These are phyloP conservation scores for Meteorus colon DNA, from an alignment of 2,888 invertebrate species.

Conservation along the genomic window DNA sequence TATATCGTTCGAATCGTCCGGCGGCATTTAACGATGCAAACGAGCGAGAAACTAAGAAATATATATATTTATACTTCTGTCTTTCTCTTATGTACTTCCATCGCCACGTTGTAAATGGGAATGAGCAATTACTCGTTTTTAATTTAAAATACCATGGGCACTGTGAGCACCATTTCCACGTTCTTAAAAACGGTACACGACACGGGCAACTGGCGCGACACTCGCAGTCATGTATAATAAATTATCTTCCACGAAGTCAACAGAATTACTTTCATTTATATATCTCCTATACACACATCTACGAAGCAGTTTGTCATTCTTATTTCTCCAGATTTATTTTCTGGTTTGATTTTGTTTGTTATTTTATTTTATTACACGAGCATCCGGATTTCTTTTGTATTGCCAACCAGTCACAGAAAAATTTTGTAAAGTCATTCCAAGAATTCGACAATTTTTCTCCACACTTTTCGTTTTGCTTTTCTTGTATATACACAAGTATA, in stretches of 20 bases:
- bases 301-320: conserved; percentile 1
- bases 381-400: conserved; percentile 12
- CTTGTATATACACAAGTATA: conserved; percentile 16
- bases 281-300: neutral
- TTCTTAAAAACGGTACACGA: conserved; percentile 10
- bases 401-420: neutral
- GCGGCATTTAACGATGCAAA: conserved; percentile 44
- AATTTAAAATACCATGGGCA: conserved; percentile 34
- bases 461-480: conserved; percentile 20
- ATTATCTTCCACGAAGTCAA: conserved; percentile 14
- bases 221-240: conserved; percentile 10
- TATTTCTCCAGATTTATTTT: neutral
- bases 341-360: neutral
- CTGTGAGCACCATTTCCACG: neutral
- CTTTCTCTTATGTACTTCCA: neutral
- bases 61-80: neutral
- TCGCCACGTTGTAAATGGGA: conserved; percentile 31
- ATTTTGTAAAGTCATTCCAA: conserved; percentile 15
- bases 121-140: conserved; percentile 46
- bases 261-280: conserved; percentile 6
- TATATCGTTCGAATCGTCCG: conserved; percentile 41
- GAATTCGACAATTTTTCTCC: conserved; percentile 34
- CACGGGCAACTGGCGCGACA: neutral
- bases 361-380: conserved; percentile 15
- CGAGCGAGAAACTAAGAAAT: neutral